Percentiles rank a stretch among this genome's conserved stretches.
Evolutionary conservation across 2,797 vertebrate genomes (phyloP).

Genomic region (Pseudopleuronectes americanus): DNA sequence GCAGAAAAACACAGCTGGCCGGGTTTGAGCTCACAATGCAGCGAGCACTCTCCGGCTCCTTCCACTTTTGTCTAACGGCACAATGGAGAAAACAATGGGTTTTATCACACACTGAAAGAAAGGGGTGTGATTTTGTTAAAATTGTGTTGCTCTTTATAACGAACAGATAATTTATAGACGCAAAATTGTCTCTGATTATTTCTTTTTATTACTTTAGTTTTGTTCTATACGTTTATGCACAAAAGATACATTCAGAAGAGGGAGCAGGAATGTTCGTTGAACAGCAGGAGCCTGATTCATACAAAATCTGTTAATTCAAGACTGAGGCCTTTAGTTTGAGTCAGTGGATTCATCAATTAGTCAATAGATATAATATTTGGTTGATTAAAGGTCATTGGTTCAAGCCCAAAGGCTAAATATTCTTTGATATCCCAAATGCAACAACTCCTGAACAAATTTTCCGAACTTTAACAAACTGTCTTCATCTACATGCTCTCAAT

Average conservation of each 20-base stretch:
- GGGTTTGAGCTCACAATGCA: constrained; percentile 26
- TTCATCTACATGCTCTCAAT: neutral
- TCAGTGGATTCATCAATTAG: neutral
- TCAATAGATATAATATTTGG: neutral
- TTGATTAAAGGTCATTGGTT: neutral
- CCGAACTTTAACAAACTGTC: neutral
- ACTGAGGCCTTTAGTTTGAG: neutral
- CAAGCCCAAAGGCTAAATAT: neutral
- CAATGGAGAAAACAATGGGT: constrained; percentile 5
- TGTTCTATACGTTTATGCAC: no score
- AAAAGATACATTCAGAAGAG: no score
- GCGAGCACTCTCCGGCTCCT: neutral
- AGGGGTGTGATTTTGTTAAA: neutral
- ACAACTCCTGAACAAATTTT: neutral
- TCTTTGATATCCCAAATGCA: neutral
- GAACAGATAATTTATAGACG: neutral
- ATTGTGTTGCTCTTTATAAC: neutral
- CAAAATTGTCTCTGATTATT: neutral
- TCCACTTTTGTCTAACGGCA: neutral
- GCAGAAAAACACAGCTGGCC: constrained; percentile 41
- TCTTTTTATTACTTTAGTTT: no score
- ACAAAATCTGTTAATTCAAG: neutral
- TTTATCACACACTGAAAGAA: neutral
- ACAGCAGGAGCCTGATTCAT: no score
- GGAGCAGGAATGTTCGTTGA: no score